These are phyloP conservation scores for Thryonomys swinderianus DNA, from an alignment of 2,113 vertebrate genomes.

Conservation along the genomic window DNA sequence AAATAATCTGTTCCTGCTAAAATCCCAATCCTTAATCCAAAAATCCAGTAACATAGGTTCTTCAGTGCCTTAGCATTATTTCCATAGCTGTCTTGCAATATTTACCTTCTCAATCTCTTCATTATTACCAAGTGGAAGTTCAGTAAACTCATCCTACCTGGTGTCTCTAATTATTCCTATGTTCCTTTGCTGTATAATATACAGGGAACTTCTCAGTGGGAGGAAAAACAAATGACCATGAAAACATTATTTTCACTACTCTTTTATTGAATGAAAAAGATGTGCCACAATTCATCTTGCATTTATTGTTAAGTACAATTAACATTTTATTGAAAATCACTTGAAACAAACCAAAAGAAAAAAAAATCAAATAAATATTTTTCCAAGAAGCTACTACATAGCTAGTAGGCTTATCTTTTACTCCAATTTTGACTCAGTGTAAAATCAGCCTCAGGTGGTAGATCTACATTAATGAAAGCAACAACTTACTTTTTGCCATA, in stretches of 20 bases:
- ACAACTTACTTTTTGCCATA: not conserved
- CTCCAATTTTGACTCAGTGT: not conserved
- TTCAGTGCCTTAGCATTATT: not conserved
- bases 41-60: not conserved
- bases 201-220: not conserved
- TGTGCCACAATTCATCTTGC: not conserved
- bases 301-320: slow-evolving; percentile 12
- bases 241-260: not conserved
- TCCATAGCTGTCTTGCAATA: not conserved
- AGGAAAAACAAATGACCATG: not conserved
- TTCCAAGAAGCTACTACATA: not conserved
- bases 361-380: not conserved
- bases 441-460: not conserved
- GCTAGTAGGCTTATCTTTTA: slow-evolving; percentile 13
- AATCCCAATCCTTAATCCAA: not conserved
- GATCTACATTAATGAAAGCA: slow-evolving; percentile 28
- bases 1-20: not conserved
- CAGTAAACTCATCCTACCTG: not conserved
- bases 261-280: not conserved
- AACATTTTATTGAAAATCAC: slow-evolving; percentile 14
- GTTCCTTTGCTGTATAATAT: too few species aligned
- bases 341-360: not conserved
- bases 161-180: not conserved
- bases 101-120: not conserved
- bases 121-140: not conserved